Evolutionary conservation across 1,140 invertebrate species (phyloP).

Genomic region (Ips nitidus): DNA sequence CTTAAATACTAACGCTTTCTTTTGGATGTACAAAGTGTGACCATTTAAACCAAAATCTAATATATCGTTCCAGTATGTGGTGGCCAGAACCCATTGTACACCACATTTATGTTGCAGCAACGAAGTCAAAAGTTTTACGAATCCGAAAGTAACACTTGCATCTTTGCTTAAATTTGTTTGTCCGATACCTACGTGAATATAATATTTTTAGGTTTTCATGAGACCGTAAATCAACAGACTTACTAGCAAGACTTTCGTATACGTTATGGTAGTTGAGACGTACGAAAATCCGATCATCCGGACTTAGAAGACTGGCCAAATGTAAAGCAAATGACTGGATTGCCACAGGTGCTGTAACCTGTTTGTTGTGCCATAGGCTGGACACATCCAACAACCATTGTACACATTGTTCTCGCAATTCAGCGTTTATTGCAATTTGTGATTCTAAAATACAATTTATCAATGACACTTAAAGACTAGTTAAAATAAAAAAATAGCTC

Average conservation of each 20-base stretch:
- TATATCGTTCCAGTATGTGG: constrained; percentile 58
- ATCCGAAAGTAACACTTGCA: constrained; percentile 63
- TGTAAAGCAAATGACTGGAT: constrained; percentile 55
- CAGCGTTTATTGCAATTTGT: no score
- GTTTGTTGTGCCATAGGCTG: constrained; percentile 38
- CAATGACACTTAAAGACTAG: no score
- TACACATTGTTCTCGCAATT: constrained; percentile 7
- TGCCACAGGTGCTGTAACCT: constrained; percentile 48
- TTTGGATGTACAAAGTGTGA: constrained; percentile 65
- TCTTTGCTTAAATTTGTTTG: constrained; percentile 43
- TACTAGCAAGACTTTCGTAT: constrained; percentile 49
- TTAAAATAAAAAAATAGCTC: no score
- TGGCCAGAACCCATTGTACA: constrained; percentile 58
- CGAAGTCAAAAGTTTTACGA: constrained; percentile 58
- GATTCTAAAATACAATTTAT: no score
- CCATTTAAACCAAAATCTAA: constrained; percentile 59
- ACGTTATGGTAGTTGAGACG: constrained; percentile 51
- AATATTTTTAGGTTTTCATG: constrained; percentile 4
- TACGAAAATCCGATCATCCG: constrained; percentile 52
- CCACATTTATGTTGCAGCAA: constrained; percentile 59
- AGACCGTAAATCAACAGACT: not conserved
- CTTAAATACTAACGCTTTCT: constrained; percentile 56
- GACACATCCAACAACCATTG: constrained; percentile 30
- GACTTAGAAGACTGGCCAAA: constrained; percentile 53
- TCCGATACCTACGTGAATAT: constrained; percentile 15